Base-by-base conservation (phyloP, 2,113 vertebrate species). In the Cryptotis parvus region DNA sequence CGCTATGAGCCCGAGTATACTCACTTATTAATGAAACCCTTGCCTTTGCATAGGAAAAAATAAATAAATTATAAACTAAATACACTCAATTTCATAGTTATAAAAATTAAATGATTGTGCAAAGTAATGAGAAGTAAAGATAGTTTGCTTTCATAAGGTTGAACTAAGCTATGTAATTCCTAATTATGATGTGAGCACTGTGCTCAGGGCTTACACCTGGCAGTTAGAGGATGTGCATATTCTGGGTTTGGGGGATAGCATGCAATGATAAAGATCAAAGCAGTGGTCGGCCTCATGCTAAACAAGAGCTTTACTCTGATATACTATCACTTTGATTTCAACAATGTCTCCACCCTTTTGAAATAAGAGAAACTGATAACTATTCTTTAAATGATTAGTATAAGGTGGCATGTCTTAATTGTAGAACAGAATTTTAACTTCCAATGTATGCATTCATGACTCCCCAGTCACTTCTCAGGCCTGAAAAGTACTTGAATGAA, bases 361-460 rank as follows among this genome's bases (percentile, higher is more conserved):
- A 74, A 78, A 66, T 4, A 61, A 1, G 31, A 1, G 22, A 66
- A 90, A 65, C 0, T 35, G 49, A 58, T 6, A 11, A 0, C 12
- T 73, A n/a, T 9, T 29, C 20, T 12, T 55, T 35, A 61, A 63
- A 61, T 74, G 9, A 63, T 49, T 80, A 41, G 1, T 26, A 20
- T 55, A 78, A 63, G 10, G 2, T 91, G 31, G 74, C 14, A 81
- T 1, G 80, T 7, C 10, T 72, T 87, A 91, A 52, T n/a, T 1
- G 31, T 37, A 10, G 24, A 77, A 45, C 0, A 72, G 12, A 93
- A 63, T 84, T 69, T 84, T n/a, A 69, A 6, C 22, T 68, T 84
- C 7, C 61, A 68, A 35, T 16, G 1, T 12, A 22, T 58, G 4
- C 2, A 2, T 1, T n/a, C 26, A 9, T 6, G 1, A 2, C 37